phyloP scores from a whole-genome alignment of 2,113 vertebrate species.

The Balaeniceps rex region DNA sequence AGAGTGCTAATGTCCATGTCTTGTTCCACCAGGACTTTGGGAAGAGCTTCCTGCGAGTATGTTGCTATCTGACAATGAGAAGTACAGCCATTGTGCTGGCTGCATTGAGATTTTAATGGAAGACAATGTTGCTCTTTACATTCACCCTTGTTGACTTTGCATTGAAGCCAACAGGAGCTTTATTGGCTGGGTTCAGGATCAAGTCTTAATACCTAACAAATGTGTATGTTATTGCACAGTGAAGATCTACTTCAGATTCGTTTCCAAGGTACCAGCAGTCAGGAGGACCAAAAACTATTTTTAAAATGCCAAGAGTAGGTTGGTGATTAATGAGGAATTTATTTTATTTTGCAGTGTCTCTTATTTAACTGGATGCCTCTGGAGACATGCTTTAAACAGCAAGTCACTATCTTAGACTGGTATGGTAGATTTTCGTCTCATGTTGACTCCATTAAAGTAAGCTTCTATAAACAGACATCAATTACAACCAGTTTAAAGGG shows the following conservation, averaged over 20 bases:
- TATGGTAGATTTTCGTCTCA: constrained; percentile 65
- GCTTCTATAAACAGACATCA: constrained; percentile 84
- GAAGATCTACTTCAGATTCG: background rate
- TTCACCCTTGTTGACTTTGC: background rate
- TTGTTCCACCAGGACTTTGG: background rate
- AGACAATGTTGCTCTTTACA: background rate
- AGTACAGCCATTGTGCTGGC: background rate
- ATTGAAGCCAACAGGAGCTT: background rate
- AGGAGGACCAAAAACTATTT: constrained; percentile 28
- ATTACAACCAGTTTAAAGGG: constrained; percentile 83
- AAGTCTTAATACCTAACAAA: background rate
- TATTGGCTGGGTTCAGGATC: background rate
- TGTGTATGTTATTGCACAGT: background rate
- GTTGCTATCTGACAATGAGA: background rate
- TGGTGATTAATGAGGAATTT: constrained; percentile 62
- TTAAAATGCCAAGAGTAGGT: background rate
- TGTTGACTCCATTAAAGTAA: constrained; percentile 78
- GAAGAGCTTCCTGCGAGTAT: background rate
- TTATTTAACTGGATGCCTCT: constrained; percentile 60
- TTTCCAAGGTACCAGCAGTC: background rate
- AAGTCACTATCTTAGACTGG: constrained; percentile 33
- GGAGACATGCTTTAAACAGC: constrained; percentile 42
- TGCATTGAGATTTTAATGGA: background rate
- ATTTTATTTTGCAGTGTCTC: constrained; percentile 55
- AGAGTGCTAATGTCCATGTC: background rate